Evolutionary conservation across 2,113 vertebrate species (phyloP), one percentile per base, ranked within the genome.

Genomic region (Gasterosteus aculeatus): DNA sequence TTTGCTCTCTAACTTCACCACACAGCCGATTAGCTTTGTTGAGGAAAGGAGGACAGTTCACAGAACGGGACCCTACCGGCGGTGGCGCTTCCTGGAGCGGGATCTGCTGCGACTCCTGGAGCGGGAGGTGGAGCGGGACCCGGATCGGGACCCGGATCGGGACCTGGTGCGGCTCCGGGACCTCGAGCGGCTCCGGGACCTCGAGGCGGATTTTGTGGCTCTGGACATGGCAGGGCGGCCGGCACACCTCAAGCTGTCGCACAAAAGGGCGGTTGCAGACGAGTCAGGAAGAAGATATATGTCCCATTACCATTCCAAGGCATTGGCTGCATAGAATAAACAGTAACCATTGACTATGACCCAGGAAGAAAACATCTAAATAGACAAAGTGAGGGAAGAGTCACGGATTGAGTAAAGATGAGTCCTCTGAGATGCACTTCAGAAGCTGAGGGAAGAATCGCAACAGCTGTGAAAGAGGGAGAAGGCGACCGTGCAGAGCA

Each of bases 191-290:
- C 97, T 98, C 2, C 95, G 95, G 63, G 97, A 98, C 78, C 96
- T 96, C 2, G 97, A 98, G 74, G 95, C 95, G 2, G 97, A 98
- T 90, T 96, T 98, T 49, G 95, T 94, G 7, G 95, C 95, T 92
- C 98, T 98, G 67, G 98, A 97, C 98, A 99, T 99, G 22, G 22
- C 91, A 90, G 83, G 89, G 86, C 81, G 54, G 76, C 75, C 84
- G 49, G 69, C 53, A 62, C 83, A 87, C 87, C 83, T 92, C 82
- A 89, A 91, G 75, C 94, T 94, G 89, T 81, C 33, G 81, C 46
- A 80, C 18, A 85, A 57, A 85, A 80, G 69, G 35, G 64, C 64
- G 10, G 60, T 29, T 26, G 49, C 15, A 61, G 33, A 11, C 16
- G 2, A 33, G 46, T 86, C 39, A 84, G 57, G 8, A 47, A 60